Base-by-base conservation (phyloP, 2,888 invertebrate species). In the Microctonus aethiopoides region DNA sequence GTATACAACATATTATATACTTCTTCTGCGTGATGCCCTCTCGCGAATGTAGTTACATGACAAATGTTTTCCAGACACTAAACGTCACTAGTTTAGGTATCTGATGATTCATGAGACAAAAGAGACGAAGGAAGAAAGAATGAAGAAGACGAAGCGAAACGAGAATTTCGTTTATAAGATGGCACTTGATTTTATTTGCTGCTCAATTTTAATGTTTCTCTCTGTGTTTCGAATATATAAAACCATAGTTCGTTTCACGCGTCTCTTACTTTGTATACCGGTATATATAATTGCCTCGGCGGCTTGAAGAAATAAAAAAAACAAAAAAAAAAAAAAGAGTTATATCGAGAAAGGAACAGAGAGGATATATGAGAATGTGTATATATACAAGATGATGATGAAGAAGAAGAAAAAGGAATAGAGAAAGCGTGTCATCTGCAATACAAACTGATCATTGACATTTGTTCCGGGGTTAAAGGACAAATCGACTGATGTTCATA, bases 41-140 rank as follows among this genome's bases (percentile, higher is more conserved):
- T 56, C 41, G 29, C 56, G n/a, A 56, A n/a, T 36, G 54, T 56
- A 60, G 68, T 36, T 74, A 72, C 80, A 84, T 83, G 84, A 84
- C 84, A 84, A 84, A 84, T 79, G 83, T 82, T 84, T 83, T 80
- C 80, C 77, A 80, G 83, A 83, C 83, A 81, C 79, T 85, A 82
- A 85, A 84, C 77, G 84, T 85, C 84, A 77, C 82, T 83, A 81
- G 83, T 82, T 84, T 83, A 82, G 82, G 80, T 75, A 46, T 46
- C 74, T 71, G 75, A 78, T 83, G 84, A 84, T 84, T 84, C 82
- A 84, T 79, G 77, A 77, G 79, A 72, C 72, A 73, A 77, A 75
- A 74, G 74, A 67, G 74, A 57, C 75, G 72, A 36, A 36, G 1
- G 36, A 9, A 36, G 36, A 10, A 46, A 16, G 16, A 46, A 5